Evolutionary conservation across 2,888 invertebrate species (phyloP), one percentile per base, ranked within the genome.

Genomic region (Pseudococcus longispinus): DNA sequence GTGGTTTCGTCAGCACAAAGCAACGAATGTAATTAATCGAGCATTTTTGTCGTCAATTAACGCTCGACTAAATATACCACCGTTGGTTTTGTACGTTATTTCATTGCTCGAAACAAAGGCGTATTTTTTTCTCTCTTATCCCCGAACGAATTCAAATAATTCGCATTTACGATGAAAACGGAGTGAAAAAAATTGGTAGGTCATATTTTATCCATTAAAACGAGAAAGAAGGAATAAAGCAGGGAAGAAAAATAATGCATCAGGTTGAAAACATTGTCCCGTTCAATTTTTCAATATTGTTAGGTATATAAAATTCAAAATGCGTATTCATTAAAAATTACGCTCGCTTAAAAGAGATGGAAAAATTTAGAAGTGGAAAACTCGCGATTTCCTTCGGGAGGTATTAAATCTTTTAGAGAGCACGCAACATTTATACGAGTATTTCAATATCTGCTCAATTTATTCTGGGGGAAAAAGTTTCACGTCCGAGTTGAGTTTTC

Each of bases 41-140:
- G 70, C 70, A 70, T 70, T 70, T 70, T 70, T 70, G 70, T 70
- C 70, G 70, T 70, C 70, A 18, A 32, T 70, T 70, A 70, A 70
- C 70, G 70, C 70, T 70, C 15, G 70, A 29, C 70, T 29, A 32
- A 70, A 70, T 70, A 13, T 26, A 65, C 55, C 55, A 65, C 55
- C 55, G 55, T 55, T 55, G 65, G 65, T 65, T 65, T 65, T 26
- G 8, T 65, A 6, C 26, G 15, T 65, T 65, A 65, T 70, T 70
- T 60, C 23, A 23, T 60, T 11, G n/a, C n/a, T n/a, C n/a, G 60
- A 60, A 60, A 60, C 23, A 60, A 60, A 74, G 13, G 32, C 74
- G 32, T 32, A 8, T 8, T 74, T 74, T 32, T 74, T 70, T 32
- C 18, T 23, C 23, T 60, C 23, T 23, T 74, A 29, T 32, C 9